Percentiles rank a stretch among this genome's conserved stretches.
These are phyloP conservation scores for Semicossyphus pulcher DNA, from an alignment of 2,113 vertebrate genomes.

Conservation along the genomic window DNA sequence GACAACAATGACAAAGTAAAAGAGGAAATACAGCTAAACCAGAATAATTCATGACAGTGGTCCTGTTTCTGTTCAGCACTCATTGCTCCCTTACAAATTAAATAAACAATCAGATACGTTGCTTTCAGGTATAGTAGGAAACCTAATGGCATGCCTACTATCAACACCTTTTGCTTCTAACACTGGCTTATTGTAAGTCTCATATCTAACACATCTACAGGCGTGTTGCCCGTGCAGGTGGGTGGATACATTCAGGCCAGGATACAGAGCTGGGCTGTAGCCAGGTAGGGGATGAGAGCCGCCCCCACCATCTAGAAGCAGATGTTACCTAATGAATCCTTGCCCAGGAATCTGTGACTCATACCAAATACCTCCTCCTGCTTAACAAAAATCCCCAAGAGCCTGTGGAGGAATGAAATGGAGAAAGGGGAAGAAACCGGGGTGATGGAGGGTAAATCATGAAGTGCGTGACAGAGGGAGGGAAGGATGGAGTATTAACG, in stretches of 20 bases:
- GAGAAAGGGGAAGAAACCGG: background rate
- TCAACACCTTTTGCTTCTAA: slow-evolving; percentile 3
- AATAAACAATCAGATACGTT: background rate
- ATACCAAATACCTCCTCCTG: slow-evolving; percentile 39
- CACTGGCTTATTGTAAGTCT: background rate
- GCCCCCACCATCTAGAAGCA: slow-evolving; percentile 63
- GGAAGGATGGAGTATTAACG: slow-evolving; percentile 23
- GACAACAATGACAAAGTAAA: no score
- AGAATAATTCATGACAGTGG: no score
- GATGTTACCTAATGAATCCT: slow-evolving; percentile 71
- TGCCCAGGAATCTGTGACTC: slow-evolving; percentile 71
- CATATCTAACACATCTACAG: slow-evolving; percentile 2
- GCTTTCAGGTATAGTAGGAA: background rate
- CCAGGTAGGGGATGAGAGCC: slow-evolving; percentile 50
- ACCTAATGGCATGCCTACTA: background rate
- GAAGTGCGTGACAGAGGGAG: slow-evolving; percentile 34
- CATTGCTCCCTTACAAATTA: background rate
- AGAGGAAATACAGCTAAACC: no score
- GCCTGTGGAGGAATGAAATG: slow-evolving; percentile 9
- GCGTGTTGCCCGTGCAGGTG: slow-evolving; percentile 12
- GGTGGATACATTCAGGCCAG: slow-evolving; percentile 12
- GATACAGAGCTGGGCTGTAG: slow-evolving; percentile 38
- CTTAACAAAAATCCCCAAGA: slow-evolving; percentile 18
- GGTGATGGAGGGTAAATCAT: slow-evolving; percentile 23
- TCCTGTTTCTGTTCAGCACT: no score